Conservation (phyloP, 2,888 invertebrate species). For the Ormyrus rosae region DNA sequence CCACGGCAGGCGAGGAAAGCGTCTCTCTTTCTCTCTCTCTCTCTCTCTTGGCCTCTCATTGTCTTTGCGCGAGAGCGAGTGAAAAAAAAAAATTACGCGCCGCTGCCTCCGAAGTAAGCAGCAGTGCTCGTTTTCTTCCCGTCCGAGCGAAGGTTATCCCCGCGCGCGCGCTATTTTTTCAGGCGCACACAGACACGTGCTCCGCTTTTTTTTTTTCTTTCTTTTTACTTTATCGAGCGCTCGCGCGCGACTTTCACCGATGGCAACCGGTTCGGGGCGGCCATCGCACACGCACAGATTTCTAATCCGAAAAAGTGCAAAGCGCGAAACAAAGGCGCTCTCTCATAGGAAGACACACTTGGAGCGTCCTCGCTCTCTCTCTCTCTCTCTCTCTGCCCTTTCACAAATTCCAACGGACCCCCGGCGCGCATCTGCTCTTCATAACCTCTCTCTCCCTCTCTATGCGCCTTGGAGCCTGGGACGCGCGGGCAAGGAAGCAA, state of each 20-base stretch:
- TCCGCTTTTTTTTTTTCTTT: background rate
- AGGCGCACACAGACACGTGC: background rate
- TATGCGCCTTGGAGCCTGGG: background rate
- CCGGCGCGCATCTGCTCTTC: slow-evolving; percentile 49
- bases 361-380: background rate
- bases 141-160: too few species aligned
- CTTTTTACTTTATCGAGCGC: background rate
- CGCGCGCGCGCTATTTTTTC: background rate
- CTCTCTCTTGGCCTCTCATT: slow-evolving; percentile 23
- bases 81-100: slow-evolving; percentile 1
- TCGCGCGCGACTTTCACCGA: background rate
- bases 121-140: too few species aligned
- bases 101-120: too few species aligned
- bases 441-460: slow-evolving; percentile 19
- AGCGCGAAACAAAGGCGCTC: background rate
- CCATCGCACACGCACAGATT: background rate
- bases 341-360: too few species aligned
- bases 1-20: background rate
- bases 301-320: background rate
- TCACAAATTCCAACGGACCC: slow-evolving; percentile 49
- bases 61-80: slow-evolving; percentile 41
- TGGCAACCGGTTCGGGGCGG: background rate
- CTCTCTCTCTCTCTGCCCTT: slow-evolving; percentile 26
- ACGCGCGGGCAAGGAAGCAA: background rate
- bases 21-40: slow-evolving; percentile 2